Percentiles rank a stretch among this genome's conserved stretches.
Evolutionary conservation across 2,888 invertebrate genomes (phyloP).

Genomic region (Hemicrepidius hirtus): DNA sequence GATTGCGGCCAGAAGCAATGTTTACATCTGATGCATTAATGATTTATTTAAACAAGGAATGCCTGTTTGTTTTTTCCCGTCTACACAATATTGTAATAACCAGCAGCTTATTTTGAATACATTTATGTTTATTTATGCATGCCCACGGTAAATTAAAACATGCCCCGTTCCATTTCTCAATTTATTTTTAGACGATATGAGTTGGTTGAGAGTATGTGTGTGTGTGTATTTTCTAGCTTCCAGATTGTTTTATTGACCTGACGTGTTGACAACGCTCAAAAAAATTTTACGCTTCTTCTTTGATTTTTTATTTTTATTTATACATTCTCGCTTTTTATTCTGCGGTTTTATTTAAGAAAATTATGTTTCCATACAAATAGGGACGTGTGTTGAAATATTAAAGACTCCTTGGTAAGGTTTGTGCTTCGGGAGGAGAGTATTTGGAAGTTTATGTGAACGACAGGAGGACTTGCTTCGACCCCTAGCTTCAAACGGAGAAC

Average conservation of each 20-base stretch:
- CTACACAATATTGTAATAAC: slow-evolving; percentile 47
- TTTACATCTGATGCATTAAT: slow-evolving; percentile 47
- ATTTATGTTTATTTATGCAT: slow-evolving; percentile 49
- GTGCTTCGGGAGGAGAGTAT: too few relatives aligned
- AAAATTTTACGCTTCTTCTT: neutral
- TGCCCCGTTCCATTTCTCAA: slow-evolving; percentile 47
- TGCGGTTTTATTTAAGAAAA: too few relatives aligned
- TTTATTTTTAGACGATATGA: slow-evolving; percentile 47
- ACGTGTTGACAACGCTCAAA: slow-evolving; percentile 36
- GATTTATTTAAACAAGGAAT: slow-evolving; percentile 53
- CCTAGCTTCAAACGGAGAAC: too few relatives aligned
- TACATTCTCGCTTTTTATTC: neutral
- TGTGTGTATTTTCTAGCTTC: slow-evolving; percentile 32
- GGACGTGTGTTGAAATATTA: too few relatives aligned
- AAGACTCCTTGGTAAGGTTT: too few relatives aligned
- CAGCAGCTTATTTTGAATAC: slow-evolving; percentile 51
- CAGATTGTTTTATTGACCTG: slow-evolving; percentile 41
- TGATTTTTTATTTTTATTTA: slow-evolving; percentile 3
- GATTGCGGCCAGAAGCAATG: neutral
- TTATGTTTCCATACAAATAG: too few relatives aligned
- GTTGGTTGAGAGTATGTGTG: too few relatives aligned
- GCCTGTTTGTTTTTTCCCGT: slow-evolving; percentile 44
- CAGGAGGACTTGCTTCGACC: too few relatives aligned
- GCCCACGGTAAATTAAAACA: slow-evolving; percentile 50
- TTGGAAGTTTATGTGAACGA: too few relatives aligned